Evolutionary conservation across 2,113 vertebrate genomes (phyloP), one percentile per base, ranked within the genome.

Genomic region (Podiceps cristatus): DNA sequence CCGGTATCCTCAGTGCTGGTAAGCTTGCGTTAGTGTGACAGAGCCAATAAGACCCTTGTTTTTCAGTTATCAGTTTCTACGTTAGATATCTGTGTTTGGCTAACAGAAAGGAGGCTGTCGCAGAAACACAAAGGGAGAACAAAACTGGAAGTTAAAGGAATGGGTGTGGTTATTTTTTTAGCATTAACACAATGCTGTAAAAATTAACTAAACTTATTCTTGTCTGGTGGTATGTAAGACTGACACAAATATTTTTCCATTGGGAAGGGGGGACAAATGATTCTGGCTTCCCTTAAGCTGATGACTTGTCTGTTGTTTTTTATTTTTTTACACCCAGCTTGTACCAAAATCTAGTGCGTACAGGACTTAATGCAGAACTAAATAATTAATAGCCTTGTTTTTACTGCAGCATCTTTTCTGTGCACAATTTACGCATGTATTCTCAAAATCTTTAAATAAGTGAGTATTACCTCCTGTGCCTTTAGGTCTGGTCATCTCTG

Each of bases 141-240:
- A 77, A 92, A 95, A 69, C 42, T 47, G 29, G 18, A 42, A 69
- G 67, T 82, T 90, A 42, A 88, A 59, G 89, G 45, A 79, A 24
- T 53, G 68, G 60, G 40, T 64, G 64, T 62, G 75, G 66, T n/a
- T n/a, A 13, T 1, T 11, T 74, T 92, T 80, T 81, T 62, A 33
- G 47, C 9, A 3, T 44, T 10, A 78, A 60, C 66, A 58, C 59
- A 28, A 17, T 23, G 15, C 24, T 94, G 88, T 93, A 88, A 93
- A 92, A 95, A 76, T 86, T 82, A 96, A 90, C 85, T 42, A 82
- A 92, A 53, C 62, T 91, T 77, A 12, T 76, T 92, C 53, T 55
- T 89, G 33, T 37, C 40, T 77, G 72, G n/a, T 2, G 7, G 12
- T 67, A 4, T 47, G 44, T 27, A 78, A 60, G 60, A 23, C 18